These are phyloP conservation scores for Tillus elongatus DNA, from an alignment of 2,888 invertebrate genomes.

Conservation along the genomic window DNA sequence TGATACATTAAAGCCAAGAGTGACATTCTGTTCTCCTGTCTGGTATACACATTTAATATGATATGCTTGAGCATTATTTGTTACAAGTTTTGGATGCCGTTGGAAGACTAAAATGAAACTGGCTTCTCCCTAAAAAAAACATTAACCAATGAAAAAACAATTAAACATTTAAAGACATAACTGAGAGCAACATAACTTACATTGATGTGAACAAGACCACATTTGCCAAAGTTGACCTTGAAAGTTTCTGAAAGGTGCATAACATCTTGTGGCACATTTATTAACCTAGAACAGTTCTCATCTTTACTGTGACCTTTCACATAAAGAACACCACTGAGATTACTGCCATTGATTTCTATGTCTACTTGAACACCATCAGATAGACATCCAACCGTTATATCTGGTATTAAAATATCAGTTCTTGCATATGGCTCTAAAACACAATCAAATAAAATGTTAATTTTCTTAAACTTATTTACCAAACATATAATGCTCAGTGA, in stretches of 20 bases:
- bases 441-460: conserved; percentile 2
- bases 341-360: conserved; percentile 62
- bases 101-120: conserved; percentile 92
- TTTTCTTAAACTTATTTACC: too few relatives aligned
- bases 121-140: conserved; percentile 65
- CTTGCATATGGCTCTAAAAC: conserved; percentile 39
- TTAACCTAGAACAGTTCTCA: conserved; percentile 75
- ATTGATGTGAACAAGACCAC: conserved; percentile 84
- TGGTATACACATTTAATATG: conserved; percentile 93
- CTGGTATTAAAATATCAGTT: conserved; percentile 77
- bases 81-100: conserved; percentile 91
- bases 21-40: conserved; percentile 87
- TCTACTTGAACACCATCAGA: conserved; percentile 87
- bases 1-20: conserved; percentile 87
- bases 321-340: conserved; percentile 84
- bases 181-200: conserved; percentile 45
- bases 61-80: conserved; percentile 90
- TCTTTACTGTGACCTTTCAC: conserved; percentile 93
- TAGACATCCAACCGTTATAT: conserved; percentile 79
- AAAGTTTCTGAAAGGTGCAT: conserved; percentile 55
- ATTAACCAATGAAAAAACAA: background rate
- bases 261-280: conserved; percentile 62
- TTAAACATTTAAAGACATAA: background rate
- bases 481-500: too few relatives aligned
- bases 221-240: conserved; percentile 77